phyloP scores from a whole-genome alignment of 2,888 invertebrate genomes.

The Horisme vitalbata region DNA sequence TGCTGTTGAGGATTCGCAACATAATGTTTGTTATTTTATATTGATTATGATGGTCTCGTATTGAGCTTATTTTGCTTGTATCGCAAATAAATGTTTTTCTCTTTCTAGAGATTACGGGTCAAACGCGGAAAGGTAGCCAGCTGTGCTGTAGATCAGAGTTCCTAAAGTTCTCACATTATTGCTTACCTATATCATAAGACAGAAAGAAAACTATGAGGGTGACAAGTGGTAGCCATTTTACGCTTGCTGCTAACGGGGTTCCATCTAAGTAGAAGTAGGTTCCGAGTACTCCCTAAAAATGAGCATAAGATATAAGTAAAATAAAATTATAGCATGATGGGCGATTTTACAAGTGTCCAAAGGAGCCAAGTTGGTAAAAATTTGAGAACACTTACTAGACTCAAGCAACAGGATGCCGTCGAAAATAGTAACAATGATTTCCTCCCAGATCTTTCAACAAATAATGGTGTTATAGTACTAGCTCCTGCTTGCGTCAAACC shows the following conservation, averaged over 20 bases:
- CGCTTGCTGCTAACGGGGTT: conserved; percentile 21
- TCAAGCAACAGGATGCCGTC: conserved; percentile 43
- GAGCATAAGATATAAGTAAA: background rate
- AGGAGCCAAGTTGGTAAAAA: too few relatives aligned
- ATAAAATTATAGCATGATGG: too few relatives aligned
- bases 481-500: conserved; percentile 47
- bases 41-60: too few relatives aligned
- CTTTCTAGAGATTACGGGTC: too few relatives aligned
- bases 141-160: too few relatives aligned
- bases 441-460: conserved; percentile 53
- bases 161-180: too few relatives aligned
- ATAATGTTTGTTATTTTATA: too few relatives aligned
- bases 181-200: conserved; percentile 49
- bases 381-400: conserved; percentile 59
- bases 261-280: conserved; percentile 46
- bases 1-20: too few relatives aligned
- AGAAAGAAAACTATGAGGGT: conserved; percentile 47
- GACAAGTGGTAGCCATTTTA: conserved; percentile 50
- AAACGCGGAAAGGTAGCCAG: too few relatives aligned
- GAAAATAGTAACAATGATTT: conserved; percentile 47
- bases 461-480: conserved; percentile 45
- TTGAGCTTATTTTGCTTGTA: too few relatives aligned
- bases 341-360: too few relatives aligned
- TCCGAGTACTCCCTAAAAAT: conserved; percentile 44
- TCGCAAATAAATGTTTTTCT: too few relatives aligned